Base-by-base conservation (phyloP, 1,140 invertebrate species). In the Hycleus phaleratus region DNA sequence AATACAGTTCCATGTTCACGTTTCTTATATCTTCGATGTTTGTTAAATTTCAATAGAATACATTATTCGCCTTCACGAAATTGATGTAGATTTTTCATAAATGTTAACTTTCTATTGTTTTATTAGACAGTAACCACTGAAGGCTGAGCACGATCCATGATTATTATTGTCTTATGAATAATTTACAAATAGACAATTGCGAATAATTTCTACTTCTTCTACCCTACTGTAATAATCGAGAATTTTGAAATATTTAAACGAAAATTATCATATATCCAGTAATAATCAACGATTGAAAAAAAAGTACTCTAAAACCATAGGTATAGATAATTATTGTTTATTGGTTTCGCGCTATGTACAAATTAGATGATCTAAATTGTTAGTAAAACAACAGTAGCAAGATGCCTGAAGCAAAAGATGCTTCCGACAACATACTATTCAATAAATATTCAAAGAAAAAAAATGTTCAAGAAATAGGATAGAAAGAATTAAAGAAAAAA, bases 61-160 rank as follows among this genome's bases (percentile, higher is more conserved):
- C 61, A 60, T 63, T 63, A 63, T 63, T 63, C 57, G 47, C 38
- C 51, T 63, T 63, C 61, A 63, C 61, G 61, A 63, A 63, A 63
- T 53, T 63, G 58, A 57, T 63, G 61, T 63, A 60, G 55, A 63
- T 63, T 63, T 63, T 63, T 63, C 61, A 63, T 49, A 63, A 63
- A 59, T 63, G 57, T 63, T 32, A 63, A 63, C 45, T 63, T 55
- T 50, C 61, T 56, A 63, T 63, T 63, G 61, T 63, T 58, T 63
- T 57, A 60, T 57, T 60, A 58, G 55, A 45, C 43, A 39, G 44
- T n/a, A 46, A 32, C 32, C 43, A 55, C 51, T 54, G 53, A 60
- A 56, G 46, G 56, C 48, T 62, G 10, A 43, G 44, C 61, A 63
- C 58, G 61, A 63, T 50, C 48, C 49, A 49, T 46, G 45, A 52